These are phyloP conservation scores for Drosophila saltans DNA, from an alignment of 1,140 invertebrate species.

Conservation along the genomic window DNA sequence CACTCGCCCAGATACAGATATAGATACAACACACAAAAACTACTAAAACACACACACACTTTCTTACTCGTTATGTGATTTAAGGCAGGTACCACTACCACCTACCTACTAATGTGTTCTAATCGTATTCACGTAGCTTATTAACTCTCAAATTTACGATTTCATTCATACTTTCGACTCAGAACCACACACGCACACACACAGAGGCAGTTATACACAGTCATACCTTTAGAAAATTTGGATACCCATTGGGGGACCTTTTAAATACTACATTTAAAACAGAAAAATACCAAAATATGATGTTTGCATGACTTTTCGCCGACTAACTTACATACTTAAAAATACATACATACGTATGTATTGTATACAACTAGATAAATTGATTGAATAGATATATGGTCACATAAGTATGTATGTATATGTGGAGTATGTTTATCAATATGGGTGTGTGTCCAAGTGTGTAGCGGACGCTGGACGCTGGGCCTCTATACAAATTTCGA, in stretches of 20 bases:
- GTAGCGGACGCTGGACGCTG: constrained; percentile 7
- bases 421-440: neutral
- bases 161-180: constrained; percentile 33
- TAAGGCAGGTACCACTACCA: constrained; percentile 4
- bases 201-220: no score
- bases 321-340: neutral
- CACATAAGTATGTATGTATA: neutral
- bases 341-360: neutral
- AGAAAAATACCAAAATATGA: neutral
- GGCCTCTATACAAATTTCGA: constrained; percentile 2
- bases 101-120: constrained; percentile 33
- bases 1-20: neutral
- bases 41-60: constrained; percentile 8
- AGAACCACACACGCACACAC: neutral
- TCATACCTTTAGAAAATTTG: neutral
- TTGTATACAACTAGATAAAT: neutral
- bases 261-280: neutral
- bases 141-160: constrained; percentile 36
- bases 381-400: neutral
- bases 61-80: constrained; percentile 1
- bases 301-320: neutral
- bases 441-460: constrained; percentile 10
- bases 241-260: neutral
- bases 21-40: neutral
- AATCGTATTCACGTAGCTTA: constrained; percentile 29